A percentile compares a stretch with the other conserved stretches of the same genome.
Evolutionary conservation across 2,888 invertebrate species (phyloP).

Genomic region (Caenorhabditis parvicauda): DNA sequence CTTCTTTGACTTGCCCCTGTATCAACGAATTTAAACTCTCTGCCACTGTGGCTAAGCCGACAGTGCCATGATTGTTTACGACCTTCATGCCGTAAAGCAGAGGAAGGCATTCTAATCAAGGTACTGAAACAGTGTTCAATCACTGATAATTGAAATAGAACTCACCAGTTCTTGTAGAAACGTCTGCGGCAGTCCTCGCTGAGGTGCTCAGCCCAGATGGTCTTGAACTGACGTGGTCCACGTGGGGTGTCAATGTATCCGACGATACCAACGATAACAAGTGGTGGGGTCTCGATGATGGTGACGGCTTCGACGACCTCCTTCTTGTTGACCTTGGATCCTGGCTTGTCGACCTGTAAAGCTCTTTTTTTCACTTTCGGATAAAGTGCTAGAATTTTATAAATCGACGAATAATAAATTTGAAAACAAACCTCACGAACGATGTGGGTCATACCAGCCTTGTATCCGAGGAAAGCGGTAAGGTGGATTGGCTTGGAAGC

Average conservation of each 20-base stretch:
- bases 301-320: constrained; percentile 99
- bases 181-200: constrained; percentile 96
- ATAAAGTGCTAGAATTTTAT: too few relatives aligned
- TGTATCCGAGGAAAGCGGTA: constrained; percentile 95
- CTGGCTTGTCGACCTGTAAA: constrained; percentile 62
- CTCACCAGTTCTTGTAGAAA: constrained; percentile 99
- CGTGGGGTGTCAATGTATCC: constrained; percentile 99
- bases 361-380: background rate
- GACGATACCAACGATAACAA: constrained; percentile 90
- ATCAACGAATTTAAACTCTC: constrained; percentile 24
- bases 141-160: constrained; percentile 24
- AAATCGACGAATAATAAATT: background rate
- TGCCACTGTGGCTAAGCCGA: too few relatives aligned
- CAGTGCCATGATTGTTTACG: constrained; percentile 6
- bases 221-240: constrained; percentile 88
- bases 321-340: constrained; percentile 95
- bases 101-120: constrained; percentile 34
- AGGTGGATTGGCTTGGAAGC: constrained; percentile 80
- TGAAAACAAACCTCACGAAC: constrained; percentile 77
- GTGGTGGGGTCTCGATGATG: constrained; percentile 93
- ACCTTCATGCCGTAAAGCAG: constrained; percentile 45
- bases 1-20: constrained; percentile 99
- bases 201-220: constrained; percentile 97
- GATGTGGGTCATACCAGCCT: constrained; percentile 99
- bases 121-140: constrained; percentile 1